These are phyloP conservation scores for Hirtodrosophila histrioides DNA, from an alignment of 2,888 invertebrate genomes.

Conservation along the genomic window DNA sequence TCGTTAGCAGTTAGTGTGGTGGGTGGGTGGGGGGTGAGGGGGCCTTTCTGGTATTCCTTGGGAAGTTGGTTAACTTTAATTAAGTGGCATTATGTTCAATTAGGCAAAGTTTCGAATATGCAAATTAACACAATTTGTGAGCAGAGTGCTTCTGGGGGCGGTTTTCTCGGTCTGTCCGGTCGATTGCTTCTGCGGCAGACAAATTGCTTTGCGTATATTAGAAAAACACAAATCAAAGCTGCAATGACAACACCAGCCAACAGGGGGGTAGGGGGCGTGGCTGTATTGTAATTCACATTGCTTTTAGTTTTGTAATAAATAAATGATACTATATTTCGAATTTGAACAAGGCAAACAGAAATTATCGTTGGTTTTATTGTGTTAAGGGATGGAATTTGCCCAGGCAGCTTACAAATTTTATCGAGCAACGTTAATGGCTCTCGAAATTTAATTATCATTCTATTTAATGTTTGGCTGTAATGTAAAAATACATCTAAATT, in stretches of 20 bases:
- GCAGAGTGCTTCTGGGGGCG: conserved; percentile 51
- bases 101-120: conserved; percentile 77
- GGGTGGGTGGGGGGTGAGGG: too few relatives aligned
- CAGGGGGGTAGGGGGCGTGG: conserved; percentile 46
- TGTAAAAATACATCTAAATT: too few relatives aligned
- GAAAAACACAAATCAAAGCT: conserved; percentile 65
- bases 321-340: conserved; percentile 28
- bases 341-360: not conserved
- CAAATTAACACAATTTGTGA: conserved; percentile 73
- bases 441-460: too few relatives aligned
- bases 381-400: too few relatives aligned
- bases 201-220: conserved; percentile 48
- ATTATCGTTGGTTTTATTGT: too few relatives aligned
- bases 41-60: too few relatives aligned
- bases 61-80: conserved; percentile 69
- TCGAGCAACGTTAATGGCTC: too few relatives aligned
- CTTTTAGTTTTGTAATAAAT: conserved; percentile 49
- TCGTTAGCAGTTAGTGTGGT: not conserved
- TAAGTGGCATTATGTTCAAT: conserved; percentile 79
- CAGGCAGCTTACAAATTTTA: too few relatives aligned
- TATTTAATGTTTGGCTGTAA: too few relatives aligned
- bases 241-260: conserved; percentile 34
- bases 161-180: conserved; percentile 11
- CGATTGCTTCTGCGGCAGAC: conserved; percentile 40
- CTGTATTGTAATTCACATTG: conserved; percentile 37